Percentiles rank a stretch among this genome's conserved stretches.
These are phyloP conservation scores for Tinea pellionella DNA, from an alignment of 2,888 invertebrate genomes.

Conservation along the genomic window DNA sequence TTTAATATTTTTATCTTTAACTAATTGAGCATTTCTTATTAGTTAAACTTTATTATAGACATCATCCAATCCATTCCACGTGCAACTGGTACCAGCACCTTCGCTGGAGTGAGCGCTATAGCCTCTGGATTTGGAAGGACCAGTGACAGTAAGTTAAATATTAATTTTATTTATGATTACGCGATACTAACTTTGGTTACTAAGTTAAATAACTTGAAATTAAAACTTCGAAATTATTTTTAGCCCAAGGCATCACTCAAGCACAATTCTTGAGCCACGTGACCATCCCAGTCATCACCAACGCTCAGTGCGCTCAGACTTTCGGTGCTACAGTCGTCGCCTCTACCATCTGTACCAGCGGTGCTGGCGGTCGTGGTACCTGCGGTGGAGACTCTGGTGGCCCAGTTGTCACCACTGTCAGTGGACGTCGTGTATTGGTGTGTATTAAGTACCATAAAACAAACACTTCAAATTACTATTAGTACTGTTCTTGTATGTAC, in stretches of 20 bases:
- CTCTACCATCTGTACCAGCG: slow-evolving; percentile 34
- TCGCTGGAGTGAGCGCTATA: slow-evolving; percentile 10
- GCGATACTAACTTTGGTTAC: no score
- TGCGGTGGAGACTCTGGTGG: slow-evolving; percentile 29
- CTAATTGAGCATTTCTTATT: background rate
- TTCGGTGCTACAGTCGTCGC: slow-evolving; percentile 28
- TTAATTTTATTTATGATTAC: no score
- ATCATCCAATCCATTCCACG: slow-evolving; percentile 13
- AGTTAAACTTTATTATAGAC: slow-evolving; percentile 8
- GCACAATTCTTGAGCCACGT: slow-evolving; percentile 13
- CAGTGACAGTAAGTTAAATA: slow-evolving; percentile 13
- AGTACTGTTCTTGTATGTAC: background rate
- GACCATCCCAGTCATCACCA: slow-evolving; percentile 23
- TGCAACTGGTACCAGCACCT: slow-evolving; percentile 10
- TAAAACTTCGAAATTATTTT: no score
- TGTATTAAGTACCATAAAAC: no score
- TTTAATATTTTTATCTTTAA: no score
- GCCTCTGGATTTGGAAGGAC: slow-evolving; percentile 16
- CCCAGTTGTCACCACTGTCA: slow-evolving; percentile 17
- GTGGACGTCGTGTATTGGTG: slow-evolving; percentile 6
- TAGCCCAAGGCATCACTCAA: no score
- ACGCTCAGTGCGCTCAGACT: slow-evolving; percentile 27
- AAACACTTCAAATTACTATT: no score
- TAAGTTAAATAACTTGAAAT: background rate
- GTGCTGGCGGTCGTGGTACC: slow-evolving; percentile 28